Conservation (phyloP, 1,140 invertebrate genomes). For the Eciton burchellii region DNA sequence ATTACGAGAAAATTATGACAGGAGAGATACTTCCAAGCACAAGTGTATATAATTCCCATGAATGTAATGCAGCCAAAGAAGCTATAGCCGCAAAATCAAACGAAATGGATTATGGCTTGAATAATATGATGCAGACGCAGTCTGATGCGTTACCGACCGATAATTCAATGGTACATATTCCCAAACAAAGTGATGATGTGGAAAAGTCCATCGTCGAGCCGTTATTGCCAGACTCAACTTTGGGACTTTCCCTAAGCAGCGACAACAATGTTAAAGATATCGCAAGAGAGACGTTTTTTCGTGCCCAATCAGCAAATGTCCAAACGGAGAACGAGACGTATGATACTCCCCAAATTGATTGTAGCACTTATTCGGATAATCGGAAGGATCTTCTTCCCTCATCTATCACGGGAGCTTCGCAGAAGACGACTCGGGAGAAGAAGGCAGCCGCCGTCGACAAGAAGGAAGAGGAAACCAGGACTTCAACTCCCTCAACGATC, state of each 20-base stretch:
- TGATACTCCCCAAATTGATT: neutral
- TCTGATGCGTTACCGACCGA: neutral
- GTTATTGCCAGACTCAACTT: neutral
- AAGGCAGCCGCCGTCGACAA: neutral
- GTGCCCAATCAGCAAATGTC: neutral
- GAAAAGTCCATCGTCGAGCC: neutral
- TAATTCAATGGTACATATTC: neutral
- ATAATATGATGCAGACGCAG: neutral
- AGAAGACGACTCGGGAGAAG: neutral
- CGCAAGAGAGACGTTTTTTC: constrained; percentile 40
- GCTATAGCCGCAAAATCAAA: neutral
- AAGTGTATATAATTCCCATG: neutral
- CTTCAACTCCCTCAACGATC: neutral
- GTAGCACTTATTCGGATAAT: neutral
- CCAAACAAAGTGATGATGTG: neutral
- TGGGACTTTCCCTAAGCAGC: neutral
- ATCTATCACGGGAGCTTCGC: neutral
- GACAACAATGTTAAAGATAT: neutral
- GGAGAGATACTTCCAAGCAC: constrained; percentile 24
- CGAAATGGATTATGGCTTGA: neutral
- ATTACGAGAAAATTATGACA: constrained; percentile 1
- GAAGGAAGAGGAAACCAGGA: neutral
- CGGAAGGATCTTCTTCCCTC: neutral
- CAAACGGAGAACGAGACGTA: neutral
- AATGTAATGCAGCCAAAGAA: neutral